These are phyloP conservation scores for Stenotaenia linearis DNA, from an alignment of 2,888 invertebrate species.

Conservation along the genomic window DNA sequence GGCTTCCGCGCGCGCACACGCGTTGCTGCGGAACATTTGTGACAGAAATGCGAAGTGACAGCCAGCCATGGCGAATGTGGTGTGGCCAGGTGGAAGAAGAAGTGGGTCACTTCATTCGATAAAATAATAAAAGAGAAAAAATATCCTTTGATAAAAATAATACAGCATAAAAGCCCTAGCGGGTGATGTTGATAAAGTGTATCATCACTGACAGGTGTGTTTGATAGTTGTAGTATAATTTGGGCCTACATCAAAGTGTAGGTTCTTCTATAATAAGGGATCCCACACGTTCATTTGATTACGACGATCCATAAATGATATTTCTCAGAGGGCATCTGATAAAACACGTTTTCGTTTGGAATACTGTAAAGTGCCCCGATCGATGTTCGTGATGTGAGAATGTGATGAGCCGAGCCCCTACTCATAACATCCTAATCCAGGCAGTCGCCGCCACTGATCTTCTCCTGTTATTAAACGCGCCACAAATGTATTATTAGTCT, in stretches of 20 bases:
- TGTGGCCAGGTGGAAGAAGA: slow-evolving; percentile 15
- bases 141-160: not conserved
- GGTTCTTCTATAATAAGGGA: not conserved
- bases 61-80: not conserved
- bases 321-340: slow-evolving; percentile 6
- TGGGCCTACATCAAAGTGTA: slow-evolving; percentile 11
- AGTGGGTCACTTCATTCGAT: not conserved
- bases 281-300: slow-evolving; percentile 1
- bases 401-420: slow-evolving; percentile 7
- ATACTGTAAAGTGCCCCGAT: slow-evolving; percentile 6
- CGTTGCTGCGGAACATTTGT: not conserved
- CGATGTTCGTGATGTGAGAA: slow-evolving; percentile 1
- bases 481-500: slow-evolving; percentile 10
- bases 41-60: not conserved
- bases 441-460: slow-evolving; percentile 10
- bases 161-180: not conserved
- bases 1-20: slow-evolving; percentile 10
- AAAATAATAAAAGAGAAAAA: not conserved
- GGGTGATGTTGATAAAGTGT: not conserved
- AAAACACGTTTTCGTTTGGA: not conserved
- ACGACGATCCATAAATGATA: not conserved
- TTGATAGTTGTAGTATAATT: not conserved
- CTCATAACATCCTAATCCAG: slow-evolving; percentile 1
- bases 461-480: slow-evolving; percentile 10
- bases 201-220: not conserved